These are phyloP conservation scores for Spodoptera littoralis DNA, from an alignment of 2,888 invertebrate species.

Conservation along the genomic window DNA sequence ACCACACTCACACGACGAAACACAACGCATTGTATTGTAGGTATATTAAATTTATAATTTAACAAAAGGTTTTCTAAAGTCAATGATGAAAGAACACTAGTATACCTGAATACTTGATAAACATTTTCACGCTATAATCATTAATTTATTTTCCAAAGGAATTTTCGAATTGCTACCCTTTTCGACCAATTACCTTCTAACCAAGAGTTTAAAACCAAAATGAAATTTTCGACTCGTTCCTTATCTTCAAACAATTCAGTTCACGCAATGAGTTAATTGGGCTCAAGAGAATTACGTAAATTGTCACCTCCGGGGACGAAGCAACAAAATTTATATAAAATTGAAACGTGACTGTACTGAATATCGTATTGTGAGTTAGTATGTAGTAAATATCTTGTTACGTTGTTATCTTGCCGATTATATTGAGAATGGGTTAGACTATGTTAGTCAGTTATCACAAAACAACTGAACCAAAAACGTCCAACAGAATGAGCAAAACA, in stretches of 20 bases:
- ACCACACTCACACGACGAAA: too few species aligned
- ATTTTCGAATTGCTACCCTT: constrained; percentile 12
- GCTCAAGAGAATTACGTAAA: constrained; percentile 53
- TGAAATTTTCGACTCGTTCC: constrained; percentile 37
- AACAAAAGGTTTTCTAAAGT: too few species aligned
- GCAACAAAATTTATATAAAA: constrained; percentile 52
- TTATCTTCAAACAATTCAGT: constrained; percentile 62
- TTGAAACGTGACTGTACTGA: constrained; percentile 45
- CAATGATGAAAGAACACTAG: too few species aligned
- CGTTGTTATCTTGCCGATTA: neutral
- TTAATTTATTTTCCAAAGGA: constrained; percentile 6
- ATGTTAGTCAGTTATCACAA: too few species aligned
- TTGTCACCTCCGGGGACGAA: constrained; percentile 55
- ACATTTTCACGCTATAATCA: neutral
- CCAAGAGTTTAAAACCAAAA: constrained; percentile 43
- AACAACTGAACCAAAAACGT: too few species aligned
- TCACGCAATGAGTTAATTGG: constrained; percentile 64
- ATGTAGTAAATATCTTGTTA: neutral
- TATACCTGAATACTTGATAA: too few species aligned
- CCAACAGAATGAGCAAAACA: too few species aligned
- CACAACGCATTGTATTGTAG: too few species aligned
- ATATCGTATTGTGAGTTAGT: constrained; percentile 11
- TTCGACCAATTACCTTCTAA: constrained; percentile 33
- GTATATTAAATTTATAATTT: too few species aligned
- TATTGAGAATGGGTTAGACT: too few species aligned